A percentile compares a stretch with the other conserved stretches of the same genome.
These are phyloP conservation scores for Drosophila ironensis DNA, from an alignment of 1,140 invertebrate genomes.

Conservation along the genomic window DNA sequence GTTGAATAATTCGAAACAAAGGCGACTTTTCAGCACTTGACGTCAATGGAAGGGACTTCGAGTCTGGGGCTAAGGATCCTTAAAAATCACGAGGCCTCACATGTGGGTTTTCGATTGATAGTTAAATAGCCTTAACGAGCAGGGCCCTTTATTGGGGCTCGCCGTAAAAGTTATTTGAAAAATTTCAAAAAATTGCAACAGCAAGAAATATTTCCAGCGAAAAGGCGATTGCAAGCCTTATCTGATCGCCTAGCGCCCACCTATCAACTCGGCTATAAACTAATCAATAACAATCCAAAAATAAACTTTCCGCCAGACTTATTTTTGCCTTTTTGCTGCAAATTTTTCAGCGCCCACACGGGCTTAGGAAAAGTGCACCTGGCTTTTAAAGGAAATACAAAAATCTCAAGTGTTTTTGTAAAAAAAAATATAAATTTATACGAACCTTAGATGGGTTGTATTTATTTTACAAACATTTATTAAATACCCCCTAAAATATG, in stretches of 20 bases:
- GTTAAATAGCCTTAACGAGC: too few relatives aligned
- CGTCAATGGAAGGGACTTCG: background rate
- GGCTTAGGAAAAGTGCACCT: background rate
- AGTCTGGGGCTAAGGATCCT: background rate
- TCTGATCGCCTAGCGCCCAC: slow-evolving; percentile 17
- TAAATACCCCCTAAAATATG: too few relatives aligned
- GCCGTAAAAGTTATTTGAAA: background rate
- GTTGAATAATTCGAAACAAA: background rate
- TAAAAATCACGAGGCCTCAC: background rate
- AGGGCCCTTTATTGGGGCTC: background rate
- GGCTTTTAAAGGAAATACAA: too few relatives aligned
- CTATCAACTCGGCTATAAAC: slow-evolving; percentile 18
- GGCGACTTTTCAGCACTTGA: background rate
- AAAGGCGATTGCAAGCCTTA: slow-evolving; percentile 4
- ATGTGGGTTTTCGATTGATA: background rate
- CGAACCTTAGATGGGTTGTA: background rate
- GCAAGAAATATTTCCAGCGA: background rate
- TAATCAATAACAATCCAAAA: slow-evolving; percentile 4
- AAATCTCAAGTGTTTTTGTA: too few relatives aligned
- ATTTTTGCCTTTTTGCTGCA: background rate
- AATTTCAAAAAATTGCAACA: background rate
- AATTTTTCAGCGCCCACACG: slow-evolving; percentile 1
- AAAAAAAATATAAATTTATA: background rate
- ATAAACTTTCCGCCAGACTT: slow-evolving; percentile 1
- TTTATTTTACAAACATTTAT: background rate